These are phyloP conservation scores for Lanius ludovicianus DNA, from an alignment of 2,113 vertebrate species.

Conservation along the genomic window DNA sequence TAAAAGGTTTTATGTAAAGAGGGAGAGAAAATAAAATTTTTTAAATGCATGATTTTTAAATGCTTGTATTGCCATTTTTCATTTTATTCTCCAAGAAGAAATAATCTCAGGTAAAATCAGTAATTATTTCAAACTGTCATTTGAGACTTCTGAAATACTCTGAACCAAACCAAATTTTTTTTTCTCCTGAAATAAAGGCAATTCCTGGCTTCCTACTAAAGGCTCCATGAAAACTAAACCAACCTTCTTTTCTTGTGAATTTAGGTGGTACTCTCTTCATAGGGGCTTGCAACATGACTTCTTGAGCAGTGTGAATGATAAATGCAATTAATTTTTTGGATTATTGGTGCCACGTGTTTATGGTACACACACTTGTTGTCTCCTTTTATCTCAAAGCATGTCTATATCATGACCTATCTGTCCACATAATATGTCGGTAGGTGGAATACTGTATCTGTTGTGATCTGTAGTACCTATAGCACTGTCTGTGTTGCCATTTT, in stretches of 20 bases:
- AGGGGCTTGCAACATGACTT: background rate
- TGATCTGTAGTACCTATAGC: fast-evolving
- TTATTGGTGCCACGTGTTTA: background rate
- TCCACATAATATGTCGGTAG: background rate
- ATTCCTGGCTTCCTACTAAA: background rate
- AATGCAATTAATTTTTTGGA: background rate
- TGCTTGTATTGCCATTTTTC: background rate
- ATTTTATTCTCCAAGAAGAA: background rate
- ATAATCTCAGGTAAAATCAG: background rate
- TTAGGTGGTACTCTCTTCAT: background rate
- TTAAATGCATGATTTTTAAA: background rate
- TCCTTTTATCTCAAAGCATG: background rate
- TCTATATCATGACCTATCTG: fast-evolving
- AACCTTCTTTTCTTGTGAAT: background rate
- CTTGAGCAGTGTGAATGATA: background rate
- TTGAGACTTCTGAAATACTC: background rate
- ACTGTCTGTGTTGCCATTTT: background rate
- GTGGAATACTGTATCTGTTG: background rate
- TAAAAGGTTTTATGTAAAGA: background rate
- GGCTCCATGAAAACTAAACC: background rate
- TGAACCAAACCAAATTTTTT: background rate
- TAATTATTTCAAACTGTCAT: background rate
- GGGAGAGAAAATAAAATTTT: background rate
- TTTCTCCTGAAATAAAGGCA: background rate
- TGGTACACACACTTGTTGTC: background rate